Evolutionary conservation across 2,113 vertebrate genomes (phyloP), one percentile per base, ranked within the genome.

Genomic region (Leptocoma aspasia): DNA sequence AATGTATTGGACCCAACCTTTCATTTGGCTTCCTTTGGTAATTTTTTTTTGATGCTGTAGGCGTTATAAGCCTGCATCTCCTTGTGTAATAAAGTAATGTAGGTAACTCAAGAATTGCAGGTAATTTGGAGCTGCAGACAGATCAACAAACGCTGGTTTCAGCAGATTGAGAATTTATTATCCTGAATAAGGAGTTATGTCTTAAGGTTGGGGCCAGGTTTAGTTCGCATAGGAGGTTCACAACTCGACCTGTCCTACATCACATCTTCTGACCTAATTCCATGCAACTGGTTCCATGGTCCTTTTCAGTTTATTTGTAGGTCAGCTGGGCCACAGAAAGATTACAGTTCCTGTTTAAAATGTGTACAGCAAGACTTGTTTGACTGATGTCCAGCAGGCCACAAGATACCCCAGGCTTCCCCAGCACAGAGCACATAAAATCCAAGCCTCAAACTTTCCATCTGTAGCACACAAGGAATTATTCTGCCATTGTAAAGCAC

Each of bases 351-450:
- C 57, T 47, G 11, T 77, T 71, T 60, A 75, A 96, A 92, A 78
- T 47, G 39, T 44, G 16, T 30, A 26, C 60, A 41, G 47, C 2
- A 26, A 56, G 44, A 56, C 69, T 71, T 71, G 14, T 42, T 35
- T 83, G 77, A 41, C 50, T 89, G n/a, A 35, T 59, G 8, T 56
- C 42, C 24, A 8, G 6, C 7, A 78, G 72, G 72, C 52, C 1
- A 1, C 24, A 16, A 71, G 47, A 21, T 21, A 59, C 33, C 9
- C 9, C 60, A 54, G 47, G 39, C 50, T 92, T 88, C 21, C 52
- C 47, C 37, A 47, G n/a, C 73, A n/a, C 22, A 44, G 20, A 24
- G 20, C 28, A 6, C 0, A 0, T 27, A 41, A 78, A 72, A 86
- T 68, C 33, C 44, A 26, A 14, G 17, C 47, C 76, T 96, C 39